phyloP scores from a whole-genome alignment of 2,797 vertebrate genomes.

The Discoglossus pictus region DNA sequence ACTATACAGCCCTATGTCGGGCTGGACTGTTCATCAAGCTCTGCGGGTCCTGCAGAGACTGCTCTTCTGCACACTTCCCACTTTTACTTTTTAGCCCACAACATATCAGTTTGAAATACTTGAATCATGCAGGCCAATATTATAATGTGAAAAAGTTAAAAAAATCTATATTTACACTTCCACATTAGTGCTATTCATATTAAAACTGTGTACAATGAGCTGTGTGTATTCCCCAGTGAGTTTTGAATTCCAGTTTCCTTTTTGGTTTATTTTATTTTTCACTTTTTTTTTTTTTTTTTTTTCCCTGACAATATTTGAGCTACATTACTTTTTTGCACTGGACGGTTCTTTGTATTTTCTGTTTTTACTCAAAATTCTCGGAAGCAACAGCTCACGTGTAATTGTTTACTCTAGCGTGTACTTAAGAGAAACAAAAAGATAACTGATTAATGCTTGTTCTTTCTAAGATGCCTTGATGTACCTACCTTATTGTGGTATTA shows the following conservation, averaged over 20 bases:
- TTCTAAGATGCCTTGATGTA: conserved; percentile 94
- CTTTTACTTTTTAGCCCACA: conserved; percentile 89
- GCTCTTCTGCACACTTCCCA: conserved; percentile 97
- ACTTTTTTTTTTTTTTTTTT: conserved; percentile 54
- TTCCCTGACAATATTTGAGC: conserved; percentile 89
- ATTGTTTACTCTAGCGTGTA: conserved; percentile 97
- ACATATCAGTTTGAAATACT: conserved; percentile 99
- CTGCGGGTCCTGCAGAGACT: conserved; percentile 69
- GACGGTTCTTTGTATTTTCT: conserved; percentile 84
- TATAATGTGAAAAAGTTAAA: conserved; percentile 99
- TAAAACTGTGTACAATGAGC: conserved; percentile 83
- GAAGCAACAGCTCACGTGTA: conserved; percentile 81
- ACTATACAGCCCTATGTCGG: conserved; percentile 85
- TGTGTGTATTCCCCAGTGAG: conserved; percentile 83
- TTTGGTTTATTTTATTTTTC: conserved; percentile 65
- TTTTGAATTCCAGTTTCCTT: conserved; percentile 81
- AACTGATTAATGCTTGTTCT: conserved; percentile 68
- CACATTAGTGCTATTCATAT: conserved; percentile 93
- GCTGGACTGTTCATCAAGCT: conserved; percentile 87
- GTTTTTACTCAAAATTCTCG: conserved; percentile 77
- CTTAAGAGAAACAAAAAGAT: conserved; percentile 63
- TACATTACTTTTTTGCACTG: conserved; percentile 92
- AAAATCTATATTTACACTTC: conserved; percentile 96
- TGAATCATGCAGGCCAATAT: conserved; percentile 99
- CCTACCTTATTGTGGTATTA: conserved; percentile 89